These are phyloP conservation scores for Dunckerocampus dactyliophorus DNA, from an alignment of 2,113 vertebrate genomes.

Conservation along the genomic window DNA sequence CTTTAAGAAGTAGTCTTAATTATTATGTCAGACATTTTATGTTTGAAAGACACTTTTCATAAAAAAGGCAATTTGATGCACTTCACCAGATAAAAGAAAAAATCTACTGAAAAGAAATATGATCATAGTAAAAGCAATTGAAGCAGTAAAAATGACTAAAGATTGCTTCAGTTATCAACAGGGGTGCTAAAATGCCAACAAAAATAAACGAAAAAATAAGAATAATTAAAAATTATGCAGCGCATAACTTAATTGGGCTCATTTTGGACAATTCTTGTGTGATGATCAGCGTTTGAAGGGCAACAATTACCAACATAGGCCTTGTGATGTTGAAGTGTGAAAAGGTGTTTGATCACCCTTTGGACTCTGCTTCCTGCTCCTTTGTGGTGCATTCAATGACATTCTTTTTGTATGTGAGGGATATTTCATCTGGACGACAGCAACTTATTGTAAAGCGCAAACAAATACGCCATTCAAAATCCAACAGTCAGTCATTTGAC, in stretches of 20 bases:
- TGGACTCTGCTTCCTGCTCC: constrained; percentile 38
- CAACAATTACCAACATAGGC: not conserved
- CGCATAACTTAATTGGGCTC: not conserved
- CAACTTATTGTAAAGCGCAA: constrained; percentile 12
- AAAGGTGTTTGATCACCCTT: constrained; percentile 21
- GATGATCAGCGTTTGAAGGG: not conserved
- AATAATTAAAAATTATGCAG: not conserved
- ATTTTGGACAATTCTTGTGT: not conserved
- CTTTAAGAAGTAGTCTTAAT: not conserved
- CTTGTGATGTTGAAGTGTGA: constrained; percentile 1
- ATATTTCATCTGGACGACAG: constrained; percentile 1
- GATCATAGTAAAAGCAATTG: not conserved
- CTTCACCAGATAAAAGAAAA: not conserved
- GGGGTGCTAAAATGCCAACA: not conserved
- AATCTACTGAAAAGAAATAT: not conserved
- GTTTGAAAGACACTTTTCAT: not conserved
- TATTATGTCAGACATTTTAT: not conserved
- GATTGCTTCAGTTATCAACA: not conserved
- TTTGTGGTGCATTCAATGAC: constrained; percentile 7
- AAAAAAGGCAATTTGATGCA: not conserved
- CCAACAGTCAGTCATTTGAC: not conserved
- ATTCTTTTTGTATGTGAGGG: not conserved
- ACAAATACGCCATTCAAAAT: not conserved
- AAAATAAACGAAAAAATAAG: not conserved
- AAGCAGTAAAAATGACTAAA: not conserved